A percentile compares a stretch with the other conserved stretches of the same genome.
Conservation (phyloP, 2,113 vertebrate species). For the Mobula hypostoma region DNA sequence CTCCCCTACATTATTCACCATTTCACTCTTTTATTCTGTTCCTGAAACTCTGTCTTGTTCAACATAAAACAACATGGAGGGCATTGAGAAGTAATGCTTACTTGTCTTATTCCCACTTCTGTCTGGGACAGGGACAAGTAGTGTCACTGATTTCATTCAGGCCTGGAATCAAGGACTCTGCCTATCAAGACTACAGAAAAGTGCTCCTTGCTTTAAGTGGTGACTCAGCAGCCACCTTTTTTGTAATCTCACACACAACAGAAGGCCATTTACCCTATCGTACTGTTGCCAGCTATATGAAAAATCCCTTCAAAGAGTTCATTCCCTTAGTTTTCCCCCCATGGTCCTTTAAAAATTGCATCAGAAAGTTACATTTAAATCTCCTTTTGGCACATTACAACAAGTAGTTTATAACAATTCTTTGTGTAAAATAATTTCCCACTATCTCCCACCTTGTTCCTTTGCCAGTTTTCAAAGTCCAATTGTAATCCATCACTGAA, state of each 20-base stretch:
- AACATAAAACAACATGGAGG: neutral
- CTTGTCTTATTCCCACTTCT: neutral
- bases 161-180: neutral
- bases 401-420: neutral
- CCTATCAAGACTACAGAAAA: neutral
- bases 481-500: neutral
- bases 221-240: neutral
- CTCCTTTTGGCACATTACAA: neutral
- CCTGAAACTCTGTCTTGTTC: neutral
- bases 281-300: neutral
- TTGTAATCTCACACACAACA: neutral
- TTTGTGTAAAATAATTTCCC: neutral
- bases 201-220: neutral
- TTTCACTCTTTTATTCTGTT: neutral
- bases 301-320: neutral
- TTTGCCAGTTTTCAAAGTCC: neutral
- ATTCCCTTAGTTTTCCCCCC: neutral
- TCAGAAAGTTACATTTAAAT: neutral
- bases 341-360: neutral
- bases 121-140: neutral
- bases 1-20: neutral
- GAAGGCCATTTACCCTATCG: too few species aligned
- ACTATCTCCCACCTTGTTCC: neutral
- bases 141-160: neutral
- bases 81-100: neutral